Evolutionary conservation across 23 tunicate species (phyloP).

Genomic region (Diplosoma virens): DNA sequence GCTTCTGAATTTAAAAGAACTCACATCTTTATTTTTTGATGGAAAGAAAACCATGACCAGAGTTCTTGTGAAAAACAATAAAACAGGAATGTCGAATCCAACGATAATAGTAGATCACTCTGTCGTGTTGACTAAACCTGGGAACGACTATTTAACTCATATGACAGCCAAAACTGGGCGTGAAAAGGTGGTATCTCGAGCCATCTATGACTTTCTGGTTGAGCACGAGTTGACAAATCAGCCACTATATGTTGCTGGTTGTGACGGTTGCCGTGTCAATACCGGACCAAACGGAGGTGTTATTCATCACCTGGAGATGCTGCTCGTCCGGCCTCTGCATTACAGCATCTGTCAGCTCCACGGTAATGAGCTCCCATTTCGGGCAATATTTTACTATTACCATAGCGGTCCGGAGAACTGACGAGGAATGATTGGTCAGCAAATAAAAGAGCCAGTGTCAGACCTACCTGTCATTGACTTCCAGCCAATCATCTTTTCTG

Average conservation of each 20-base stretch:
- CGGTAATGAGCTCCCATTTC: constrained; percentile 11
- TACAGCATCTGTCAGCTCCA: constrained; percentile 7
- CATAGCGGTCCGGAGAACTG: too few relatives aligned
- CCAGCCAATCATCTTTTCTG: too few relatives aligned
- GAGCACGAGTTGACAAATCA: constrained; percentile 3
- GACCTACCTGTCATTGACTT: too few relatives aligned
- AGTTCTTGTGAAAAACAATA: constrained; percentile 10
- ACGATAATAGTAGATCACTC: not conserved
- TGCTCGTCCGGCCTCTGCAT: constrained; percentile 10
- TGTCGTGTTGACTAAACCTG: constrained; percentile 7
- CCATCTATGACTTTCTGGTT: constrained; percentile 6
- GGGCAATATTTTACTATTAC: not conserved
- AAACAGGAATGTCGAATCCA: constrained; percentile 3
- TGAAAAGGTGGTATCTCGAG: not conserved
- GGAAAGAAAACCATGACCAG: not conserved
- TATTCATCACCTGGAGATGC: constrained; percentile 3
- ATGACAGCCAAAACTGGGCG: constrained; percentile 1
- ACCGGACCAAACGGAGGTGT: constrained; percentile 2
- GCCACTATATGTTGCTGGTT: constrained; percentile 11
- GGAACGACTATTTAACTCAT: constrained; percentile 4
- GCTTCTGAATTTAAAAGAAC: too few relatives aligned
- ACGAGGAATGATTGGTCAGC: too few relatives aligned
- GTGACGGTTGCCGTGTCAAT: not conserved
- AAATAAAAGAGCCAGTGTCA: too few relatives aligned
- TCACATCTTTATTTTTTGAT: not conserved